Conservation (phyloP, 2,888 invertebrate species). For the Bombyx huttoni region DNA sequence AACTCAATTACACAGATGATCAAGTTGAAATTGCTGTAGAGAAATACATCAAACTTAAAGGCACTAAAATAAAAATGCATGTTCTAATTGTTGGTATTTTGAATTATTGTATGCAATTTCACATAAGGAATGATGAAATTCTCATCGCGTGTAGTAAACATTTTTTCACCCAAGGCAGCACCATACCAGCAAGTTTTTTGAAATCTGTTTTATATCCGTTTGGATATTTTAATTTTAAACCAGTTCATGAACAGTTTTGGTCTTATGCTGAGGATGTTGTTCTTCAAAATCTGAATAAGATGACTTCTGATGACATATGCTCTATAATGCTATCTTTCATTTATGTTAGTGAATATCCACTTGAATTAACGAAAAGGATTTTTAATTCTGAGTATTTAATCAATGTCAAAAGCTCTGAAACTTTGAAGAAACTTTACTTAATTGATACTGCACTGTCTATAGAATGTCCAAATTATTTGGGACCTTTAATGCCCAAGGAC, state of each 20-base stretch:
- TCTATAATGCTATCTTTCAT: slow-evolving; percentile 76
- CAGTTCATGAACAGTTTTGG: slow-evolving; percentile 71
- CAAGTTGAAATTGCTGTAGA: slow-evolving; percentile 73
- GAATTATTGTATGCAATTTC: slow-evolving; percentile 74
- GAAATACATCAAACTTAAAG: slow-evolving; percentile 73
- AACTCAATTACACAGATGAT: slow-evolving; percentile 67
- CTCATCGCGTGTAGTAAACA: slow-evolving; percentile 73
- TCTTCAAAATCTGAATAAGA: slow-evolving; percentile 68
- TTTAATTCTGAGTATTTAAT: slow-evolving; percentile 75
- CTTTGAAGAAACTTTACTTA: slow-evolving; percentile 69
- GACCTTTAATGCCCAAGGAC: slow-evolving; percentile 71
- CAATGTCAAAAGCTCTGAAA: slow-evolving; percentile 56
- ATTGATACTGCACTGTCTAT: slow-evolving; percentile 76
- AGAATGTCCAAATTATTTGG: slow-evolving; percentile 72
- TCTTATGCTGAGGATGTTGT: slow-evolving; percentile 62
- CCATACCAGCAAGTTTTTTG: slow-evolving; percentile 66
- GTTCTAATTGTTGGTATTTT: slow-evolving; percentile 74
- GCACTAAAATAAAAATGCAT: slow-evolving; percentile 51
- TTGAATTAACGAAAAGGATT: slow-evolving; percentile 71
- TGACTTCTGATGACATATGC: slow-evolving; percentile 69
- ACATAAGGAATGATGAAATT: slow-evolving; percentile 69
- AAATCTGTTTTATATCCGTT: slow-evolving; percentile 73
- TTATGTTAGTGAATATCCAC: slow-evolving; percentile 74
- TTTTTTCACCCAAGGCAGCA: slow-evolving; percentile 54
- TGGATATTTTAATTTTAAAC: slow-evolving; percentile 74